Evolutionary conservation across 2,888 invertebrate genomes (phyloP).

Genomic region (Diarsia mendica): DNA sequence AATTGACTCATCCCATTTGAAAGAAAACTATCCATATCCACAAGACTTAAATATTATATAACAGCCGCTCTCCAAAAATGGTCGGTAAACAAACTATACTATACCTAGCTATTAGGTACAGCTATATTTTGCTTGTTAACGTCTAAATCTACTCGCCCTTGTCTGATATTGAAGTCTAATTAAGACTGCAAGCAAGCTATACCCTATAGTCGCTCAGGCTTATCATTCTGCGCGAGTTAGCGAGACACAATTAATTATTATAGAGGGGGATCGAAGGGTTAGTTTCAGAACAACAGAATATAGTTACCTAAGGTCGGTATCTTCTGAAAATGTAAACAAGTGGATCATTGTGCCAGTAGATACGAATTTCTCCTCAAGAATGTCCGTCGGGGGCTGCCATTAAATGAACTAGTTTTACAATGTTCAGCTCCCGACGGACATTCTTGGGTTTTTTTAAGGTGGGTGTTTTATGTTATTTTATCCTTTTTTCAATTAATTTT

Average conservation of each 20-base stretch:
- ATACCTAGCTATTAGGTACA: neutral
- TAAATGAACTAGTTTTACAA: no score
- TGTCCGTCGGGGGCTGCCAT: no score
- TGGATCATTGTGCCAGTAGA: neutral
- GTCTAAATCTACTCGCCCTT: slow-evolving; percentile 24
- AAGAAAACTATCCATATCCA: neutral
- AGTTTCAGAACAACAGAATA: slow-evolving; percentile 10
- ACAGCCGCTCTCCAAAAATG: slow-evolving; percentile 5
- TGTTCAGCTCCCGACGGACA: no score
- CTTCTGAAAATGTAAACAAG: neutral
- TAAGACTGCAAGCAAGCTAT: slow-evolving; percentile 39
- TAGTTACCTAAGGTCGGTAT: neutral
- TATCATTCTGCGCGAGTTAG: slow-evolving; percentile 24
- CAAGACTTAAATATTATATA: neutral
- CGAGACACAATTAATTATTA: slow-evolving; percentile 35
- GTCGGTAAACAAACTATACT: slow-evolving; percentile 9
- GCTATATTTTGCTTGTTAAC: neutral
- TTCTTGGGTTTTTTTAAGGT: no score
- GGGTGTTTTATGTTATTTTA: no score
- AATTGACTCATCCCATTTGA: neutral
- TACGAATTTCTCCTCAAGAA: no score
- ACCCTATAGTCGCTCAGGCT: slow-evolving; percentile 21
- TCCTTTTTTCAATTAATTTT: no score
- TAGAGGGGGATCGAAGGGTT: slow-evolving; percentile 19
- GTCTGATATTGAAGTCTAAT: slow-evolving; percentile 51